These are phyloP conservation scores for Drosophila greeni DNA, from an alignment of 2,888 invertebrate species.

Conservation along the genomic window DNA sequence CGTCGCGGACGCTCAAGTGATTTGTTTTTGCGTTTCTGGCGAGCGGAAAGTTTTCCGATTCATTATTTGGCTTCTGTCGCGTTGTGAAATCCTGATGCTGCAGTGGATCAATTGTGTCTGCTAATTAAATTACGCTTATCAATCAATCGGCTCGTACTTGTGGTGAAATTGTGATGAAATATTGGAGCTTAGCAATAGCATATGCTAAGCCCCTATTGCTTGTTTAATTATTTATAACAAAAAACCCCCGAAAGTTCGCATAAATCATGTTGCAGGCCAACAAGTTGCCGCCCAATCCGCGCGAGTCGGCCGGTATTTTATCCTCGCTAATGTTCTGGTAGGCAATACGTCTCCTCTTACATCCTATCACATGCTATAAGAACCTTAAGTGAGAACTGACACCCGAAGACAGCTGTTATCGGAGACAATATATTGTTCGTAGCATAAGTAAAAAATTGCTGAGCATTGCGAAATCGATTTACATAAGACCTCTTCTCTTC, in stretches of 20 bases:
- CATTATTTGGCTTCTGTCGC: background rate
- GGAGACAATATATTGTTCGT: constrained; percentile 31
- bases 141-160: background rate
- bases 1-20: constrained; percentile 22
- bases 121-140: background rate
- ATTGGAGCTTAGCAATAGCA: background rate
- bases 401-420: constrained; percentile 34
- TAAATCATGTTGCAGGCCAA: constrained; percentile 47
- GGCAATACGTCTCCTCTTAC: constrained; percentile 41
- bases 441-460: constrained; percentile 55
- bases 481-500: constrained; percentile 56
- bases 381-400: constrained; percentile 15
- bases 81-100: constrained; percentile 17
- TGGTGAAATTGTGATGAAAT: constrained; percentile 32
- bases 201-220: background rate
- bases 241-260: constrained; percentile 21
- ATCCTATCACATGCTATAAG: constrained; percentile 4
- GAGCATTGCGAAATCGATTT: constrained; percentile 30
- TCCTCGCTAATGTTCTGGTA: constrained; percentile 83
- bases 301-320: constrained; percentile 81
- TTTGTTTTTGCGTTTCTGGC: constrained; percentile 22
- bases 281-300: constrained; percentile 81
- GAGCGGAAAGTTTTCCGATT: constrained; percentile 44
- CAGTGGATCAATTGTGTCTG: constrained; percentile 1
- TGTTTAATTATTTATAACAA: constrained; percentile 5